Conservation (phyloP, 1,140 invertebrate species). For the Whitmania pigra region DNA sequence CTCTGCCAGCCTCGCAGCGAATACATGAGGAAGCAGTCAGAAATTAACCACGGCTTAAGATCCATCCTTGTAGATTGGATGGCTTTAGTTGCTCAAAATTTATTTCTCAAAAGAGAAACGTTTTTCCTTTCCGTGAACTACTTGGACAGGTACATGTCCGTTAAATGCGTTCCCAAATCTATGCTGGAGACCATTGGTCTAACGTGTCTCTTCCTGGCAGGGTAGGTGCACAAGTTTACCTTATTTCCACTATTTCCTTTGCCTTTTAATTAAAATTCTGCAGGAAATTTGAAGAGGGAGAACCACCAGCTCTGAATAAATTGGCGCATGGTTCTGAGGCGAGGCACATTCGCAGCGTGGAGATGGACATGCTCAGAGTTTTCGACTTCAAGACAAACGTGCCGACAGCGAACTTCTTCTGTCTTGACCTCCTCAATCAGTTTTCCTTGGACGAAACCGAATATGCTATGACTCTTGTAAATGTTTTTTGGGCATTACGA, state of each 20-base stretch:
- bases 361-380: constrained; percentile 77
- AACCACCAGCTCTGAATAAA: constrained; percentile 43
- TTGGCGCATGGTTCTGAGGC: constrained; percentile 46
- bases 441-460: constrained; percentile 27
- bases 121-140: constrained; percentile 79
- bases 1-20: constrained; percentile 57
- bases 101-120: constrained; percentile 70
- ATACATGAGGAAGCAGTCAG: constrained; percentile 83
- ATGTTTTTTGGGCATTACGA: too few relatives aligned
- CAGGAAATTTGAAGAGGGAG: constrained; percentile 45
- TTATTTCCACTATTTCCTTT: too few relatives aligned
- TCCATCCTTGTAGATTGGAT: constrained; percentile 84
- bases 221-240: too few relatives aligned
- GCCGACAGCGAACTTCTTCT: constrained; percentile 68
- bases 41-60: constrained; percentile 75
- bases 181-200: too few relatives aligned
- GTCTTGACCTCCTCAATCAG: constrained; percentile 44
- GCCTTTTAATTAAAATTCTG: not conserved
- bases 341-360: constrained; percentile 60
- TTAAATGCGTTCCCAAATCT: too few relatives aligned
- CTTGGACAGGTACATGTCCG: constrained; percentile 52
- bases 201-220: too few relatives aligned
- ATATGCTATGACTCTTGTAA: too few relatives aligned
- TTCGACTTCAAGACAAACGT: constrained; percentile 73
- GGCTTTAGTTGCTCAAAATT: constrained; percentile 82